Evolutionary conservation across 2,888 invertebrate genomes (phyloP), one percentile per base, ranked within the genome.

Genomic region (Helleia helle): DNA sequence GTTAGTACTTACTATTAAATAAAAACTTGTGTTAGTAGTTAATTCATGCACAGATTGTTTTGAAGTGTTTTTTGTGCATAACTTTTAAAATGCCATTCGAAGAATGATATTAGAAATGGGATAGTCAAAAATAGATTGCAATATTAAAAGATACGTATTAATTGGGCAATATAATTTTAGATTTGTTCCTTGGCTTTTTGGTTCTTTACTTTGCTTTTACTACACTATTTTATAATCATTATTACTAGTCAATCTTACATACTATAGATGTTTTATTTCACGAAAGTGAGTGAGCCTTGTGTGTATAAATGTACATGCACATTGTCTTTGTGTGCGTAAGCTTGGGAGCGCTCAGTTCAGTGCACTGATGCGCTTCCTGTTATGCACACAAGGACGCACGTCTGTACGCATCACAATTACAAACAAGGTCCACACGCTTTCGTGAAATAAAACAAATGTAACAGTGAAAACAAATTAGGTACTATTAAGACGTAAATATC

Each of bases 1-100:
- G 68, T 49, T 52, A 49, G 55, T 38, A 51, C 68, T 65, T 38
- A 51, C 68, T 65, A 62, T 44, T 44, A 47, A 28, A 51, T 57
- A 59, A 42, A 36, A 31, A 7, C 15, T 24, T 8, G 18, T 39
- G 34, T 34, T 12, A 34, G 22, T n/a, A n/a, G 12, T 12, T 22
- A 31, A 9, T 22, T 25, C 39, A 31, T 39, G 39, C 39, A 39
- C 30, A 34, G 7, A 22, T 22, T 18, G 18, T 22, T 34, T 34
- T 18, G 18, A 34, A 29, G 34, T 34, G 34, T 22, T 34, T 11
- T 34, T 17, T 34, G 34, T 34, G 34, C 34, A 31, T 31, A 11
- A n/a, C 8, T 29, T 13, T 6, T 18, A 22, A 34, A 22, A 34
- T 34, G 18, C 18, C 34, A 34, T 34, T 22, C 22, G 34, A 34